Percentiles rank a stretch among this genome's conserved stretches.
Conservation (phyloP, 2,113 vertebrate genomes). For the Chloropsis hardwickii region DNA sequence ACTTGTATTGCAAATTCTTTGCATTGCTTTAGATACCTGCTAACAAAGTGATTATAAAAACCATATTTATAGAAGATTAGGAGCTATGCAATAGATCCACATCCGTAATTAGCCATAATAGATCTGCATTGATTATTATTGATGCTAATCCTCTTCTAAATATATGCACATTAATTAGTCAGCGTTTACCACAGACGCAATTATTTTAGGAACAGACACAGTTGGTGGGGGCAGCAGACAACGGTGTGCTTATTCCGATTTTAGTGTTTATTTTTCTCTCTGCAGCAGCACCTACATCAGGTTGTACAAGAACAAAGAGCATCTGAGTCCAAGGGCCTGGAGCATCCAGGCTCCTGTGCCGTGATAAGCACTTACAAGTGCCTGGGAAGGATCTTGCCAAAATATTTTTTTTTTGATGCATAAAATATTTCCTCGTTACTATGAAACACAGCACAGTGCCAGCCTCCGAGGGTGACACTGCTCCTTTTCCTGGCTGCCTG, state of each 20-base stretch:
- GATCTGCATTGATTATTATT: constrained; percentile 60
- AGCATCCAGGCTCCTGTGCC: background rate
- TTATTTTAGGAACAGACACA: constrained; percentile 55
- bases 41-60: constrained; percentile 69
- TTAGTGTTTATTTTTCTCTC: background rate
- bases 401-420: background rate
- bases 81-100: constrained; percentile 52
- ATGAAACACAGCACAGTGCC: background rate
- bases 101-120: constrained; percentile 59
- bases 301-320: background rate
- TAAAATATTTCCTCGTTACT: background rate
- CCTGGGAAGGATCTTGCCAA: background rate
- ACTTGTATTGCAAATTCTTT: constrained; percentile 50
- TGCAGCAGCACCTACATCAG: background rate
- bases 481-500: background rate
- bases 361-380: background rate
- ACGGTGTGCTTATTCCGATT: background rate
- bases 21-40: constrained; percentile 57
- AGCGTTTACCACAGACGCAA: constrained; percentile 12
- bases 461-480: background rate
- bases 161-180: constrained; percentile 58
- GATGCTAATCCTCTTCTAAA: constrained; percentile 57
- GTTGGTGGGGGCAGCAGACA: constrained; percentile 15
- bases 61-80: constrained; percentile 68
- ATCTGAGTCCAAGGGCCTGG: background rate